Percentiles rank a stretch among this genome's conserved stretches.
These are phyloP conservation scores for Drosophila littoralis DNA, from an alignment of 1,140 invertebrate species.

Conservation along the genomic window DNA sequence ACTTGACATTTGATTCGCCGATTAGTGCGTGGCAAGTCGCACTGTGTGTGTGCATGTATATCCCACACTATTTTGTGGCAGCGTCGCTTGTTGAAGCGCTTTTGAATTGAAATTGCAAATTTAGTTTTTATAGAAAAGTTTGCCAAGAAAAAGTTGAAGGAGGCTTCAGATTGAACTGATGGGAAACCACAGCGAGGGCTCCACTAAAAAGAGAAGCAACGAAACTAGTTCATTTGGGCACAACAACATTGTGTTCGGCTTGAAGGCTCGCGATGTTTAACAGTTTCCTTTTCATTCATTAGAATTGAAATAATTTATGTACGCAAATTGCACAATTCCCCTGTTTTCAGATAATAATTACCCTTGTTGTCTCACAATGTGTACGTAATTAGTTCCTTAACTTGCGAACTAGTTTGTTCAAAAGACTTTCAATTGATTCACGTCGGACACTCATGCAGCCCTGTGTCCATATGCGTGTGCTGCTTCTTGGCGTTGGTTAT, in stretches of 20 bases:
- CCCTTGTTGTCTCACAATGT: background rate
- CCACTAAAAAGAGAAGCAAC: background rate
- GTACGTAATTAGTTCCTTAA: background rate
- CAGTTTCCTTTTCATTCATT: no score
- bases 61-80: conserved; percentile 2
- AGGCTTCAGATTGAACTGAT: conserved; percentile 18
- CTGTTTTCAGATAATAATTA: background rate
- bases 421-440: background rate
- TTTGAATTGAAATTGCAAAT: conserved; percentile 51
- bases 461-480: conserved; percentile 32
- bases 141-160: conserved; percentile 26
- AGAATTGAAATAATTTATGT: no score
- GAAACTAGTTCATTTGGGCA: conserved; percentile 12
- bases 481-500: conserved; percentile 20
- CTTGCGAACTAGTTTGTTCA: background rate
- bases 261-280: no score
- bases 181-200: conserved; percentile 33
- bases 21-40: conserved; percentile 39
- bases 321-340: background rate
- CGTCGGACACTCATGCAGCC: conserved; percentile 4
- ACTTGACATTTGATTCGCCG: conserved; percentile 72
- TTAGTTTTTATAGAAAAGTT: conserved; percentile 39
- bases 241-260: background rate
- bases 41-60: background rate
- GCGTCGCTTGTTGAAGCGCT: conserved; percentile 4